Percentiles rank a stretch among this genome's conserved stretches.
Conservation (phyloP, 2,888 invertebrate genomes). For the Cataglyphis albicans region DNA sequence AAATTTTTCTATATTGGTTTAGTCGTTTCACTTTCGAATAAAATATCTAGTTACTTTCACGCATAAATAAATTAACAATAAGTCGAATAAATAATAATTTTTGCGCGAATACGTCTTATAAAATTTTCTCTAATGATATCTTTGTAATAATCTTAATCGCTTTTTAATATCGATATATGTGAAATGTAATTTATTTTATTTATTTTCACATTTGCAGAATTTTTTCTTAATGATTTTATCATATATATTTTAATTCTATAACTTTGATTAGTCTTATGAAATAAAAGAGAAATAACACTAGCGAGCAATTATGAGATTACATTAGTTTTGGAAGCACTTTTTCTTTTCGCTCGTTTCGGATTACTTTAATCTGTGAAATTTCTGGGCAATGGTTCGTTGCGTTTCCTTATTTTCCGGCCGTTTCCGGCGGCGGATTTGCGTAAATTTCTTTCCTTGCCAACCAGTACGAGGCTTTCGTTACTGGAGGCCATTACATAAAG, state of each 20-base stretch:
- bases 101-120: neutral
- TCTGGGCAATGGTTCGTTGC: slow-evolving; percentile 46
- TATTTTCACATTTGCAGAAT: neutral
- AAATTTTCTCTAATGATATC: neutral
- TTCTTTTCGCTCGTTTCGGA: slow-evolving; percentile 11
- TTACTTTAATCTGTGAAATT: slow-evolving; percentile 47
- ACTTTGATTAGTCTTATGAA: slow-evolving; percentile 2
- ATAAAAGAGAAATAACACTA: neutral
- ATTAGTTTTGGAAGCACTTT: slow-evolving; percentile 17
- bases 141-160: neutral
- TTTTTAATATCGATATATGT: neutral
- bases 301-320: slow-evolving; percentile 29
- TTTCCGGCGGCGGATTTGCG: slow-evolving; percentile 42
- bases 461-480: slow-evolving; percentile 25
- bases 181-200: neutral
- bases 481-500: slow-evolving; percentile 33
- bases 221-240: neutral
- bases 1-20: slow-evolving; percentile 8
- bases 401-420: slow-evolving; percentile 51
- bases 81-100: neutral
- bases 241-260: neutral
- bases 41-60: neutral
- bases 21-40: slow-evolving; percentile 4
- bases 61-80: slow-evolving; percentile 7
- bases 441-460: slow-evolving; percentile 43